Conservation (phyloP, 2,797 vertebrate genomes). For the Falco concolor region DNA sequence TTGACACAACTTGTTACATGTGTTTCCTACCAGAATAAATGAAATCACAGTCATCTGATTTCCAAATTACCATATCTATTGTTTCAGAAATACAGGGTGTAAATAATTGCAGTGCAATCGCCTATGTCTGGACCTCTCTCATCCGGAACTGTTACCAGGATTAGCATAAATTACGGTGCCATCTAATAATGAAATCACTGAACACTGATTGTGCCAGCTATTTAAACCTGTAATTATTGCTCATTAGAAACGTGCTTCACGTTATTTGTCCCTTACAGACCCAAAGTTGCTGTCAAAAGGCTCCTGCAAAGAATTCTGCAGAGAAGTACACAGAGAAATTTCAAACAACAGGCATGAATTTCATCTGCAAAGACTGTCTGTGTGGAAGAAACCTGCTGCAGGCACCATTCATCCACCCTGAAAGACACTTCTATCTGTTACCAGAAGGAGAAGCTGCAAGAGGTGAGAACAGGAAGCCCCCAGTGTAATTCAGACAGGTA, state of each 20-base stretch:
- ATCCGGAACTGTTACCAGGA: conserved; percentile 79
- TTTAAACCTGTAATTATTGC: conserved; percentile 80
- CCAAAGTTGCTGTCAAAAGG: conserved; percentile 69
- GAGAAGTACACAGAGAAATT: conserved; percentile 16
- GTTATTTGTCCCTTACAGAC: conserved; percentile 75
- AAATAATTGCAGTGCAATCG: conserved; percentile 78
- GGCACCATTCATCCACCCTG: not conserved
- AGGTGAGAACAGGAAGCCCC: not conserved
- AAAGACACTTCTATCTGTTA: not conserved
- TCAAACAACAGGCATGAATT: not conserved
- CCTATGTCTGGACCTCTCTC: conserved; percentile 76
- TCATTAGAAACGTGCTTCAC: conserved; percentile 75
- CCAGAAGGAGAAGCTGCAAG: not conserved
- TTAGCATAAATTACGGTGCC: conserved; percentile 81
- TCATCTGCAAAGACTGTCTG: not conserved
- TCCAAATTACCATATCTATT: conserved; percentile 78
- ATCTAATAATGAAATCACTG: conserved; percentile 80
- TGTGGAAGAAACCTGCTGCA: not conserved
- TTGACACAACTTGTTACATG: conserved; percentile 77
- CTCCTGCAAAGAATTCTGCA: conserved; percentile 62
- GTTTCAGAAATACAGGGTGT: conserved; percentile 79
- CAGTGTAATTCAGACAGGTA: not conserved
- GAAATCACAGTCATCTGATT: conserved; percentile 74
- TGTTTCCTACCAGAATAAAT: conserved; percentile 80
- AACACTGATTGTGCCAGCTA: conserved; percentile 78